phyloP scores from a whole-genome alignment of 2,888 invertebrate genomes.

The Drosophila imparisetae region DNA sequence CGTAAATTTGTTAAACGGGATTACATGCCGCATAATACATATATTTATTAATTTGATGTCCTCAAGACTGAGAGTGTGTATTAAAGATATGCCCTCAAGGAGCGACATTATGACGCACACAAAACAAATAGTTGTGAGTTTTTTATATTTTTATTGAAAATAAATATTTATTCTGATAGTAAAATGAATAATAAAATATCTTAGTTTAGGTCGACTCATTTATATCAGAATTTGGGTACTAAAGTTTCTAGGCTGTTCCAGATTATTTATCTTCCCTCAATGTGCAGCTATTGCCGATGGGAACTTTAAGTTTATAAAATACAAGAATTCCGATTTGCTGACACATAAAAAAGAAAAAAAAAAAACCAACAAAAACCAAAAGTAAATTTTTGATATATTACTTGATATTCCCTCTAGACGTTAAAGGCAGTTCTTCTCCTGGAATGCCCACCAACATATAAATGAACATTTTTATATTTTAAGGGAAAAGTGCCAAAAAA shows the following conservation, averaged over 20 bases:
- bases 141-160: not conserved
- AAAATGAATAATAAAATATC: not conserved
- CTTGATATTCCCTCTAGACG: too few species aligned
- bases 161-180: not conserved
- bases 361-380: not conserved
- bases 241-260: not conserved
- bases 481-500: not conserved
- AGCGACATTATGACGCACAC: not conserved
- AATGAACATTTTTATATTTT: not conserved
- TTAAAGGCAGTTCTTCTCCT: too few species aligned
- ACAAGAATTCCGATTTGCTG: not conserved
- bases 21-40: conserved; percentile 63
- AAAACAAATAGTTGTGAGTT: not conserved
- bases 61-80: conserved; percentile 45
- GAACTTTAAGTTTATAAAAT: not conserved
- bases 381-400: too few species aligned
- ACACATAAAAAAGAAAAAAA: too few species aligned
- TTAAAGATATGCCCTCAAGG: conserved; percentile 6
- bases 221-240: accelerated
- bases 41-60: conserved; percentile 61
- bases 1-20: conserved; percentile 74
- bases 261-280: not conserved
- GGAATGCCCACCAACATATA: not conserved
- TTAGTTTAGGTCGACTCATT: not conserved
- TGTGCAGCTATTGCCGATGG: not conserved